These are phyloP conservation scores for Orientallactaga sibirica DNA, from an alignment of 2,797 vertebrate species.

Conservation along the genomic window DNA sequence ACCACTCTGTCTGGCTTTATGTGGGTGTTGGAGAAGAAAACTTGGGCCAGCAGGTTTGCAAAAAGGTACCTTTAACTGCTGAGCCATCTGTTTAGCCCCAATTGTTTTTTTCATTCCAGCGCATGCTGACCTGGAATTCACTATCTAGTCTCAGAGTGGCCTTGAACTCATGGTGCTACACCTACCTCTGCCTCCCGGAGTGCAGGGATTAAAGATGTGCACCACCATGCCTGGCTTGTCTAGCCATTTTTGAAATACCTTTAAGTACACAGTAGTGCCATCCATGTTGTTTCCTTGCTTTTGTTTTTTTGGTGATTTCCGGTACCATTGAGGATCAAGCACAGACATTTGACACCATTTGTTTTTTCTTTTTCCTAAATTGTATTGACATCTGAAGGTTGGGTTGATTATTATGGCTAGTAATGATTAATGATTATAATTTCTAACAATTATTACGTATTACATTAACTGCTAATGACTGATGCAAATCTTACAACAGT, in stretches of 20 bases:
- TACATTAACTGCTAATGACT: background rate
- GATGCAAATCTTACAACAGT: background rate
- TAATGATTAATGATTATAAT: constrained; percentile 17
- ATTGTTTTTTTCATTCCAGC: too few relatives aligned
- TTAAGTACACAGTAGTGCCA: background rate
- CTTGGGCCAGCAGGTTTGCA: too few relatives aligned
- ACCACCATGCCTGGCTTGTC: too few relatives aligned
- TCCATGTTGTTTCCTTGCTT: background rate
- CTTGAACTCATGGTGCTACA: too few relatives aligned
- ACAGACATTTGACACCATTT: background rate
- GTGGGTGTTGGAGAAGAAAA: too few relatives aligned
- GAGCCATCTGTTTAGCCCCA: too few relatives aligned
- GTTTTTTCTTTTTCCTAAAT: background rate
- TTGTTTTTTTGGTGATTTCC: background rate
- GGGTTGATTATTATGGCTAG: background rate
- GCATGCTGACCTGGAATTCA: too few relatives aligned
- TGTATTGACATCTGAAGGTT: background rate
- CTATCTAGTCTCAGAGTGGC: too few relatives aligned
- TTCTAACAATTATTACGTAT: background rate
- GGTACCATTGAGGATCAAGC: background rate
- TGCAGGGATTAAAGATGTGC: too few relatives aligned
- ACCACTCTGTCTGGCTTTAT: too few relatives aligned
- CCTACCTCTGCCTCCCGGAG: too few relatives aligned
- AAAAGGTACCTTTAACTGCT: too few relatives aligned
- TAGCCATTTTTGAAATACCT: background rate